Base-by-base conservation (phyloP, 2,888 invertebrate genomes). In the Amphimallon solstitiale region DNA sequence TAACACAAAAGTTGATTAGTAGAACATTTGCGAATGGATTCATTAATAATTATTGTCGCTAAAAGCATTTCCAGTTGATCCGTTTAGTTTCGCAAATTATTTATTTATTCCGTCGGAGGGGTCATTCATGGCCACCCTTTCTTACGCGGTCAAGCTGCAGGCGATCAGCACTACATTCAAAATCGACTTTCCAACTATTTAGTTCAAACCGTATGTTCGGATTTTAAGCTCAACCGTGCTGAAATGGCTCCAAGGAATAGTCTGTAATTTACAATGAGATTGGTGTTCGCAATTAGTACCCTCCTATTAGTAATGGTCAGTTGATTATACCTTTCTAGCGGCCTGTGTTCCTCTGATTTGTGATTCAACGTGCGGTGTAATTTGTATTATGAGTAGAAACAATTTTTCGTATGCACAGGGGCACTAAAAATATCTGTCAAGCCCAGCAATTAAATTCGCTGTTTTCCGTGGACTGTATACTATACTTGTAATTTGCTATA, bases 21-120 rank as follows among this genome's bases (percentile, higher is more conserved):
- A 1, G 29, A 29, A 2, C 29, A 29, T 29, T 29, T 29, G 29
- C 3, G 29, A 29, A 5, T 5, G 9, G 72, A 63, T 74, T 76
- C 78, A 79, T 79, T 76, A 79, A 79, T 79, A 79, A 79, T 79
- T 77, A 78, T 77, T 74, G 60, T 35, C 72, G 76, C 72, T 79
- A 78, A 80, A 80, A 80, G 80, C 79, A 76, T 76, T 73, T 73
- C 75, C 68, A 72, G 74, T 70, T 77, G 79, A 80, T 79, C 79
- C 77, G 79, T 78, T 79, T 79, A 79, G 78, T 79, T 78, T 73
- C 75, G 76, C 79, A 72, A 76, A 79, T 78, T 78, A 79, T 79
- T 78, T 77, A 79, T 76, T 72, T 71, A 72, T 71, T 77, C 73
- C 71, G 73, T 71, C 70, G 72, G 74, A 40, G 23, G 14, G 76